Conservation (phyloP, 1,140 invertebrate species). For the Sinonovacula constricta region DNA sequence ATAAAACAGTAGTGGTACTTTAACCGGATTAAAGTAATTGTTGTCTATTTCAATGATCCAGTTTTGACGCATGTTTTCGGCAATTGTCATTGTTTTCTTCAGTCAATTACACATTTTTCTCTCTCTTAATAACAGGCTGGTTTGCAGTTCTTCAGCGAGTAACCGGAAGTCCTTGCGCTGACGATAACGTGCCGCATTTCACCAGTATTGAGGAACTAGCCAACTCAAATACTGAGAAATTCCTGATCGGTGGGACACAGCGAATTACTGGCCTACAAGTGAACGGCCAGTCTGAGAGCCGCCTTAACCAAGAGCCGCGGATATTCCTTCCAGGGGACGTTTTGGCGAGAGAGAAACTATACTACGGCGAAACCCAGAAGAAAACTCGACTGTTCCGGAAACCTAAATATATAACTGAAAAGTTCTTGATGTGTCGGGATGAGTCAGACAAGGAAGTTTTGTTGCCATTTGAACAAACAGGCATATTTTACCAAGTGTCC, state of each 20-base stretch:
- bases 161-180: slow-evolving; percentile 21
- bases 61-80: too few species aligned
- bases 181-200: slow-evolving; percentile 54
- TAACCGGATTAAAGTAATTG: too few species aligned
- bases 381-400: slow-evolving; percentile 49
- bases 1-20: too few species aligned
- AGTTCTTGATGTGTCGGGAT: slow-evolving; percentile 63
- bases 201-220: slow-evolving; percentile 58
- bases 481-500: slow-evolving; percentile 60
- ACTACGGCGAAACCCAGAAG: slow-evolving; percentile 56
- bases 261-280: slow-evolving; percentile 54
- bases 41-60: too few species aligned
- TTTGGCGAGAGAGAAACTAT: slow-evolving; percentile 51
- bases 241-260: slow-evolving; percentile 61
- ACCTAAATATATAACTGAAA: slow-evolving; percentile 51
- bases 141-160: slow-evolving; percentile 58
- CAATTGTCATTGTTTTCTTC: too few species aligned
- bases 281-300: background rate
- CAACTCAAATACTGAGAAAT: slow-evolving; percentile 50
- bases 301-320: slow-evolving; percentile 18
- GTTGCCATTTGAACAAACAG: slow-evolving; percentile 56
- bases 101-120: too few species aligned
- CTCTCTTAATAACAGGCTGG: slow-evolving; percentile 57
- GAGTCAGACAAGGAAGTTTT: slow-evolving; percentile 62
- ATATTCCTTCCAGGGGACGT: slow-evolving; percentile 61